Evolutionary conservation across 2,888 invertebrate genomes (phyloP).

Genomic region (Euclidia mi): DNA sequence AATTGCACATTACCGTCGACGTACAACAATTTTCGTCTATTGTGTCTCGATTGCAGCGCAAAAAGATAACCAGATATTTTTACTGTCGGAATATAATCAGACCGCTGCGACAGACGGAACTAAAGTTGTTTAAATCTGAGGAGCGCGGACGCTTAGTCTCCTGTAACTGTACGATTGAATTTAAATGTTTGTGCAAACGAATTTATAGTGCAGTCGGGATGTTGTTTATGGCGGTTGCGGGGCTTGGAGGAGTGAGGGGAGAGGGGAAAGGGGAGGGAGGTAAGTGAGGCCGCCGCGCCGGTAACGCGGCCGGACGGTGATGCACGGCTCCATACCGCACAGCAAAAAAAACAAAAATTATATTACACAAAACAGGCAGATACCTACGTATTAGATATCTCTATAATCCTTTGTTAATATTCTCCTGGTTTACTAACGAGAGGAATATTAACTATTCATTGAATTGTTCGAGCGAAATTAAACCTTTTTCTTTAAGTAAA

Average conservation of each 20-base stretch:
- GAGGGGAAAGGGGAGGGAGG: too few relatives aligned
- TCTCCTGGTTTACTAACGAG: too few relatives aligned
- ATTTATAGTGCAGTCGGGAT: conserved; percentile 35
- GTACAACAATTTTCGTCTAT: conserved; percentile 26
- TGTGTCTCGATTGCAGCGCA: conserved; percentile 24
- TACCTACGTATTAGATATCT: too few relatives aligned
- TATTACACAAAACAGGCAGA: too few relatives aligned
- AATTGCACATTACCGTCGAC: conserved; percentile 24
- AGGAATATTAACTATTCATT: too few relatives aligned
- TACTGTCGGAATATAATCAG: conserved; percentile 38
- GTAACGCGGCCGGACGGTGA: background rate
- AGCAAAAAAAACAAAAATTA: too few relatives aligned
- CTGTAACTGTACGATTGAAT: conserved; percentile 23
- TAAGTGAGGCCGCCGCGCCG: conserved; percentile 4
- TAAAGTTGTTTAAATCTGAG: conserved; percentile 33
- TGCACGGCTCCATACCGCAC: background rate
- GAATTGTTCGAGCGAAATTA: too few relatives aligned
- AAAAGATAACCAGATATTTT: conserved; percentile 40
- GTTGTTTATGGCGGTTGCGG: conserved; percentile 35
- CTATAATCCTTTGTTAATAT: too few relatives aligned
- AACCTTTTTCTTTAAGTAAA: too few relatives aligned
- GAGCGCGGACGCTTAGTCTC: conserved; percentile 15
- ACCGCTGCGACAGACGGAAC: conserved; percentile 27
- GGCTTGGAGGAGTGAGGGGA: too few relatives aligned
- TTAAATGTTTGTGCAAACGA: conserved; percentile 39